Evolutionary conservation across 2,113 vertebrate genomes (phyloP).

Genomic region (Barbus barbus): DNA sequence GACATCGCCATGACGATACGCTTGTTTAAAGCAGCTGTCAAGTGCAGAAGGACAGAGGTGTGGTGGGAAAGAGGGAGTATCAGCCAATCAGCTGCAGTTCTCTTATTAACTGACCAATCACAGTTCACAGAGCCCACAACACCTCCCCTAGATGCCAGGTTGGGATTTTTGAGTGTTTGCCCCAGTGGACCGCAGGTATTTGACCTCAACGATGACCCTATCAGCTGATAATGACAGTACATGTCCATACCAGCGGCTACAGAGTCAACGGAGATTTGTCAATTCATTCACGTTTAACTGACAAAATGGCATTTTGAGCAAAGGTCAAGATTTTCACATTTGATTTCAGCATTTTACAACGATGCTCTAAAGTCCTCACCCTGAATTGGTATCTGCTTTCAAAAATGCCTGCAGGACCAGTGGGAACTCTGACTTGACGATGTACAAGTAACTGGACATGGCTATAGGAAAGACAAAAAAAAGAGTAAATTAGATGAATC

Average conservation of each 20-base stretch:
- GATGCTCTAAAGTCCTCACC: slow-evolving; percentile 83
- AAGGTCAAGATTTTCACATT: background rate
- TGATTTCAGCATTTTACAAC: background rate
- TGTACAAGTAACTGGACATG: slow-evolving; percentile 99
- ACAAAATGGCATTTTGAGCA: background rate
- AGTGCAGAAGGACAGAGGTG: background rate
- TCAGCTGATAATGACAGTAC: slow-evolving; percentile 2
- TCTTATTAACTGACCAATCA: slow-evolving; percentile 37
- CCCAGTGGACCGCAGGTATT: background rate
- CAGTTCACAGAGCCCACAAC: background rate
- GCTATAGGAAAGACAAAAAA: slow-evolving; percentile 70
- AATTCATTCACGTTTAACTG: slow-evolving; percentile 1
- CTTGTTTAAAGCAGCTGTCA: slow-evolving; percentile 4
- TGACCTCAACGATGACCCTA: background rate
- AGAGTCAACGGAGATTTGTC: background rate
- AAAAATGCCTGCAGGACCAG: slow-evolving; percentile 96
- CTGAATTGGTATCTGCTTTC: slow-evolving; percentile 78
- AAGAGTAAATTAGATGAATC: slow-evolving; percentile 33
- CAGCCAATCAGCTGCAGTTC: slow-evolving; percentile 3
- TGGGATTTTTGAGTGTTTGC: background rate
- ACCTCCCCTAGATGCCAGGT: slow-evolving; percentile 5
- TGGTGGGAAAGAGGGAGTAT: background rate
- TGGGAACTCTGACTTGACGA: slow-evolving; percentile 95
- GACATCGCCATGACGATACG: background rate
- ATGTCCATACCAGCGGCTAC: background rate